A percentile compares a stretch with the other conserved stretches of the same genome.
These are phyloP conservation scores for Oryzias curvinotus DNA, from an alignment of 2,113 vertebrate genomes.

Conservation along the genomic window DNA sequence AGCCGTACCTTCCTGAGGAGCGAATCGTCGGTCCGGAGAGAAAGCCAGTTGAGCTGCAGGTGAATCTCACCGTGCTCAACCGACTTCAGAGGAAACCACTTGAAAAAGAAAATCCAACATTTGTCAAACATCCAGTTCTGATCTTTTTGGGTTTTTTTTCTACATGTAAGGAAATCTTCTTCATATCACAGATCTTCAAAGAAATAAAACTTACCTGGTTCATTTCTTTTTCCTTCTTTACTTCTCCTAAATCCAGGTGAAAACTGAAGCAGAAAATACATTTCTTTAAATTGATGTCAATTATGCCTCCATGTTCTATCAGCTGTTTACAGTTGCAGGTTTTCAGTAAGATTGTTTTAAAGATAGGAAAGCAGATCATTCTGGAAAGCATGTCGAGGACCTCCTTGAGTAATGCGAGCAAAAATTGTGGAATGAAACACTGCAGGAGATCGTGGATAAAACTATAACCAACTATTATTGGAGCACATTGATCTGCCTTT, in stretches of 20 bases:
- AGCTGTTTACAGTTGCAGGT: no score
- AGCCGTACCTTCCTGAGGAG: conserved; percentile 62
- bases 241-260: conserved; percentile 85
- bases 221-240: conserved; percentile 84
- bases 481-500: no score
- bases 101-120: neutral
- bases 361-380: no score
- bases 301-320: neutral
- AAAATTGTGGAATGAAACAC: no score
- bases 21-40: conserved; percentile 77
- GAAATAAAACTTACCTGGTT: conserved; percentile 80
- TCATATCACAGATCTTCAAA: neutral
- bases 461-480: no score
- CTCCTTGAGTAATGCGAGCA: no score
- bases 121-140: neutral
- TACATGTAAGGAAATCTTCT: neutral
- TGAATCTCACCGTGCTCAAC: conserved; percentile 81
- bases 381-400: no score
- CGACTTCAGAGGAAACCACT: conserved; percentile 90
- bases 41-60: conserved; percentile 90
- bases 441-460: no score
- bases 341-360: no score
- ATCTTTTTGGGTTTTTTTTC: neutral
- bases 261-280: conserved; percentile 72
- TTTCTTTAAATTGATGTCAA: neutral